These are phyloP conservation scores for Drosophila takahashii DNA, from an alignment of 1,140 invertebrate species.

Conservation along the genomic window DNA sequence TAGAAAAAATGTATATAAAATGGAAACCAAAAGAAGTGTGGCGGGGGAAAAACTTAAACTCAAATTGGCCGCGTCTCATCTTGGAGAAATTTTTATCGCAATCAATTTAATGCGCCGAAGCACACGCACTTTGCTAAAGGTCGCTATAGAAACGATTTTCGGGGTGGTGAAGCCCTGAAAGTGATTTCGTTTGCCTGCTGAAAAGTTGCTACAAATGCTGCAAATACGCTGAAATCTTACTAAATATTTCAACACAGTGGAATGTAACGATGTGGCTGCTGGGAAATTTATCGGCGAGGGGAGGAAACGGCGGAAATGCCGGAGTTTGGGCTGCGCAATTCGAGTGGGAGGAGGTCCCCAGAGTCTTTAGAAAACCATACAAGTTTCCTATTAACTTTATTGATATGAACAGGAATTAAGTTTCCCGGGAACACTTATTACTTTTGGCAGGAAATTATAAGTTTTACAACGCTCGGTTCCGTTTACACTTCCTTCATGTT, in stretches of 20 bases:
- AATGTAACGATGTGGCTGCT: slow-evolving; percentile 30
- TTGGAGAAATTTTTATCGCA: slow-evolving; percentile 70
- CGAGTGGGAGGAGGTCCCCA: slow-evolving; percentile 16
- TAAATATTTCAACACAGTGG: slow-evolving; percentile 70
- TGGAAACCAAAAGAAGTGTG: too few relatives aligned
- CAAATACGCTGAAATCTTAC: slow-evolving; percentile 67
- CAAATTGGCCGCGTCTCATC: slow-evolving; percentile 48
- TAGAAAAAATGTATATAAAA: slow-evolving; percentile 4
- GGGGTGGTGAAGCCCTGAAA: slow-evolving; percentile 51
- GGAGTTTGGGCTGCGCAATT: slow-evolving; percentile 10
- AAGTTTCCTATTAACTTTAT: slow-evolving; percentile 37
- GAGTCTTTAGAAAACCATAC: slow-evolving; percentile 39
- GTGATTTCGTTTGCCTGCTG: slow-evolving; percentile 38
- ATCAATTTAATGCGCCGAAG: slow-evolving; percentile 77
- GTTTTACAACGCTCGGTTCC: neutral
- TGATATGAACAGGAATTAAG: slow-evolving; percentile 11
- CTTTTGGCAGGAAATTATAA: neutral
- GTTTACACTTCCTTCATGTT: neutral
- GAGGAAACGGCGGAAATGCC: neutral
- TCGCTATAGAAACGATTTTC: slow-evolving; percentile 54
- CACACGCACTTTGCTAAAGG: slow-evolving; percentile 69
- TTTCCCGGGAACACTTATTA: slow-evolving; percentile 7
- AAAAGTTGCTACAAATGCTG: slow-evolving; percentile 68
- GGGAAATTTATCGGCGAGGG: neutral
- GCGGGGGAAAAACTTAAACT: slow-evolving; percentile 17